These are phyloP conservation scores for Erpobdella octoculata DNA, from an alignment of 2,888 invertebrate genomes.

Conservation along the genomic window DNA sequence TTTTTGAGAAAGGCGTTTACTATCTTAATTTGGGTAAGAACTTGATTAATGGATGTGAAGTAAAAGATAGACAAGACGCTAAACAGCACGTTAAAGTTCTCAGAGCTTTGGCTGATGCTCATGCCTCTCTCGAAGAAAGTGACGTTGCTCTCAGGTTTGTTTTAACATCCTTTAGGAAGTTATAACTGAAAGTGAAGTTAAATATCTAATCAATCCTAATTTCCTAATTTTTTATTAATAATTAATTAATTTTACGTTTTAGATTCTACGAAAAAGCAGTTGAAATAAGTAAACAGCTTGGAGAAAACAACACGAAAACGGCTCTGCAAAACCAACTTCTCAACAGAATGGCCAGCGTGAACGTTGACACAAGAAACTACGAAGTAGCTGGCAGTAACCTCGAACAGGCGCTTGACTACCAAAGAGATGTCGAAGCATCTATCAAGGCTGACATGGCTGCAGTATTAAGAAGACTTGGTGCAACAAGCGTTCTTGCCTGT, in stretches of 20 bases:
- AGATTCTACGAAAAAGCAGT: conserved; percentile 48
- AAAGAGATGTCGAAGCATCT: conserved; percentile 47
- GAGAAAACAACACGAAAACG: conserved; percentile 34
- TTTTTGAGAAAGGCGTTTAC: conserved; percentile 46
- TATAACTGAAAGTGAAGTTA: background rate
- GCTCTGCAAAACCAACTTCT: conserved; percentile 49
- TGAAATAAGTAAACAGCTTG: conserved; percentile 36
- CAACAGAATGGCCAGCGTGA: conserved; percentile 48
- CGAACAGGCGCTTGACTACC: conserved; percentile 48
- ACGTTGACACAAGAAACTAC: conserved; percentile 49
- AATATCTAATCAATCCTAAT: background rate
- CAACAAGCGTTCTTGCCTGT: conserved; percentile 48
- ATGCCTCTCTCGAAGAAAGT: conserved; percentile 46
- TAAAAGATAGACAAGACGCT: conserved; percentile 18
- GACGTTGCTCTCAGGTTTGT: conserved; percentile 21
- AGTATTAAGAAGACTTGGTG: conserved; percentile 46
- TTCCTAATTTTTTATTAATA: background rate
- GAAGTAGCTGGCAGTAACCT: conserved; percentile 47
- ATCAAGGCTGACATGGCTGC: conserved; percentile 49
- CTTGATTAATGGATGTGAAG: conserved; percentile 21
- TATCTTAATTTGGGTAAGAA: conserved; percentile 45
- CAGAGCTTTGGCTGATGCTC: conserved; percentile 41
- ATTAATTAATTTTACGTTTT: conserved; percentile 29
- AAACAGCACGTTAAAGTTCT: conserved; percentile 31
- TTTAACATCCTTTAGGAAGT: background rate